A percentile compares a stretch with the other conserved stretches of the same genome.
phyloP scores from a whole-genome alignment of 2,113 vertebrate genomes.

The Tyto alba region DNA sequence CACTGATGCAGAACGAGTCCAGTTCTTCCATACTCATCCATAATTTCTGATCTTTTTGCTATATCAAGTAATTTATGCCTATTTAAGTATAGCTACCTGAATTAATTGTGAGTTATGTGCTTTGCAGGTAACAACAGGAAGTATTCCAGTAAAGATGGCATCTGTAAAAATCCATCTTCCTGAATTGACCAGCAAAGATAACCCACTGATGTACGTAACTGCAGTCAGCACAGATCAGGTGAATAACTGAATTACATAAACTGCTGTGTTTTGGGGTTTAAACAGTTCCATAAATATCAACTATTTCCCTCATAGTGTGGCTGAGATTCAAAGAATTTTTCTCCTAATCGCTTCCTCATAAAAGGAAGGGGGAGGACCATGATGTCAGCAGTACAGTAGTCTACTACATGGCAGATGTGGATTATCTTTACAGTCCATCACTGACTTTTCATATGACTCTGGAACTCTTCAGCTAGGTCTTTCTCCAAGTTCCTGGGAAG shows the following conservation, averaged over 20 bases:
- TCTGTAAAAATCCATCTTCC: constrained; percentile 79
- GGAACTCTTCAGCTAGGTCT: not conserved
- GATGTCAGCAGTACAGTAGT: not conserved
- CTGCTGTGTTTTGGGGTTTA: not conserved
- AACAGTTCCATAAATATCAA: not conserved
- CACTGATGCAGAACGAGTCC: not conserved
- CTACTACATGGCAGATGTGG: not conserved
- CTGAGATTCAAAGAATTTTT: not conserved
- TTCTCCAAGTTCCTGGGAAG: not conserved
- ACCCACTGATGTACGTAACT: constrained; percentile 82
- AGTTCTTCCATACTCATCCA: not conserved
- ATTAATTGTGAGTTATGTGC: not conserved
- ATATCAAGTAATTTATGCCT: not conserved
- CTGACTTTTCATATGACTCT: not conserved
- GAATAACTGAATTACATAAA: not conserved
- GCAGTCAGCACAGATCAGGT: constrained; percentile 74
- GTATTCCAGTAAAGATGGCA: constrained; percentile 76
- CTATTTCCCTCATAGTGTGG: not conserved
- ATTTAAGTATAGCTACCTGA: not conserved
- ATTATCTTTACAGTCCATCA: not conserved
- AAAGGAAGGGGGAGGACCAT: not conserved
- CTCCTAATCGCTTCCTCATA: not conserved
- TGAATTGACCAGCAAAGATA: constrained; percentile 73
- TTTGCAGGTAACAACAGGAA: constrained; percentile 79
- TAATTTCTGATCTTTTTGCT: not conserved